Evolutionary conservation across 1,140 invertebrate genomes (phyloP).

Genomic region (Proales similis): DNA sequence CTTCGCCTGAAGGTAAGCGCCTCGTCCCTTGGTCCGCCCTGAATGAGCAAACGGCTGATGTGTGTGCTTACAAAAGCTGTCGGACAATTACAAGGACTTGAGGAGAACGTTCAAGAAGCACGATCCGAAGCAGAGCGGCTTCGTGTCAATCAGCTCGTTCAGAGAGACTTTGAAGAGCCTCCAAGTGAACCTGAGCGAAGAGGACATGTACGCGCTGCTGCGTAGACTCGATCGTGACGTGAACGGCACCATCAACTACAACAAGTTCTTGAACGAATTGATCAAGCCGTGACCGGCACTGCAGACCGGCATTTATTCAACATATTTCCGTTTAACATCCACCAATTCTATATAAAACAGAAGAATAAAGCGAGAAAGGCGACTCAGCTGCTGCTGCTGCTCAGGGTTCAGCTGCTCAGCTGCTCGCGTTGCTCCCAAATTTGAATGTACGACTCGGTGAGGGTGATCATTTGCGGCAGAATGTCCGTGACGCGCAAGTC

Average conservation of each 20-base stretch:
- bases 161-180: constrained; percentile 3
- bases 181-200: constrained; percentile 21
- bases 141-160: constrained; percentile 1
- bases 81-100: constrained; percentile 38
- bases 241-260: constrained; percentile 35
- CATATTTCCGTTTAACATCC: too few relatives aligned
- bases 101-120: constrained; percentile 20
- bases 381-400: too few relatives aligned
- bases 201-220: constrained; percentile 27
- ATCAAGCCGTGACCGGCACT: constrained; percentile 39
- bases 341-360: too few relatives aligned
- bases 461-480: constrained; percentile 95
- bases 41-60: background rate
- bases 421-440: too few relatives aligned
- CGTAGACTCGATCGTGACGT: constrained; percentile 32
- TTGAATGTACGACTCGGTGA: constrained; percentile 98
- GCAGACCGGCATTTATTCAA: too few relatives aligned
- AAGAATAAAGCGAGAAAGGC: too few relatives aligned
- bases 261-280: constrained; percentile 43
- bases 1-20: constrained; percentile 11
- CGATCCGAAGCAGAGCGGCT: constrained; percentile 28
- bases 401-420: too few relatives aligned
- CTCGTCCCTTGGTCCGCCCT: background rate
- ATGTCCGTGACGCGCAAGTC: constrained; percentile 97
- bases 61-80: constrained; percentile 44